phyloP scores from a whole-genome alignment of 2,113 vertebrate genomes.

The Dolichotis patagonum region DNA sequence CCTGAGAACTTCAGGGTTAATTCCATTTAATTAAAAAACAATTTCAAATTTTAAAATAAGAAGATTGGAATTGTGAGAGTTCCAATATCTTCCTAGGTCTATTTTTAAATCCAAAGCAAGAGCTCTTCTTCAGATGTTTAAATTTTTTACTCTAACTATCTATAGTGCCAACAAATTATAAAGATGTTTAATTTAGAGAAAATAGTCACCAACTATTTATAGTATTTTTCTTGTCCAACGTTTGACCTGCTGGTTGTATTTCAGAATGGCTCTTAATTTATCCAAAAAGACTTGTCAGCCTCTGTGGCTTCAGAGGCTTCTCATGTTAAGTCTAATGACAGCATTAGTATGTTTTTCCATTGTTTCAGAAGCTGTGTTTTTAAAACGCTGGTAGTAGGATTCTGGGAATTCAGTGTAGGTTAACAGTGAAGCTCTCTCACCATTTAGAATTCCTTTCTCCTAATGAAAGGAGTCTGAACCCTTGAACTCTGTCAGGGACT shows the following conservation, averaged over 20 bases:
- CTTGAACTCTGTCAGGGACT: conserved; percentile 77
- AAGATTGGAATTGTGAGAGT: not conserved
- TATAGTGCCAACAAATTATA: not conserved
- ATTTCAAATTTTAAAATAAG: not conserved
- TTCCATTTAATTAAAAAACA: not conserved
- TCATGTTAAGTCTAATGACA: not conserved
- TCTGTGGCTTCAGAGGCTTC: not conserved
- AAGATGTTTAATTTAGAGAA: conserved; percentile 31
- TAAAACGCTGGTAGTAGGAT: conserved; percentile 37
- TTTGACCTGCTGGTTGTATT: conserved; percentile 58
- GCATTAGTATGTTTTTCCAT: conserved; percentile 45
- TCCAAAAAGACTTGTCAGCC: not conserved
- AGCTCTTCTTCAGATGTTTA: conserved; percentile 7
- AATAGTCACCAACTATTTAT: conserved; percentile 29
- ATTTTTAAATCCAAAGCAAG: conserved; percentile 32
- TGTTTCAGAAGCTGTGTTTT: conserved; percentile 61
- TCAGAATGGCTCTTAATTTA: conserved; percentile 47
- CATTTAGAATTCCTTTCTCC: conserved; percentile 75
- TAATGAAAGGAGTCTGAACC: conserved; percentile 78
- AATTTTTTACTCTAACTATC: conserved; percentile 16
- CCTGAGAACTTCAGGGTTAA: not conserved
- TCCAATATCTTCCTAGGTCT: conserved; percentile 1
- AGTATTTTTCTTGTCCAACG: conserved; percentile 42
- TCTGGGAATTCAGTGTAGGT: conserved; percentile 73
- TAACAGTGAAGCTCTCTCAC: conserved; percentile 57